These are phyloP conservation scores for Heliopora coerulea DNA, from an alignment of 92 coral and sea anemone species.

Conservation along the genomic window DNA sequence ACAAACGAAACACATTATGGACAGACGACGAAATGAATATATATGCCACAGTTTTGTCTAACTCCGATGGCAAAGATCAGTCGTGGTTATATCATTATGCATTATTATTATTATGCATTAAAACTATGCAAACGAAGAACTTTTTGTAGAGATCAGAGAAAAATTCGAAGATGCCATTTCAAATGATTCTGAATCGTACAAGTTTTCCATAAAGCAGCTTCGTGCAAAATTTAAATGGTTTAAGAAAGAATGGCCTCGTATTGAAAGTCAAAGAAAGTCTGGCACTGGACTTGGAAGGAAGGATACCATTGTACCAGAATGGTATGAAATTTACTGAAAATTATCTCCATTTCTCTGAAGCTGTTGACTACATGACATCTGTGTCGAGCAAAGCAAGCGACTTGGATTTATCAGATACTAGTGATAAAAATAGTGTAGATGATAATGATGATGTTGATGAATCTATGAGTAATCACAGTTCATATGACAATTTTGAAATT, in stretches of 20 bases:
- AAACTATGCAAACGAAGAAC: conserved; percentile 29
- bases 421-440: neutral
- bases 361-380: conserved; percentile 50
- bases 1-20: conserved; percentile 36
- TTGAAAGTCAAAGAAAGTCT: conserved; percentile 6
- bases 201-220: conserved; percentile 12
- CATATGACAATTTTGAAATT: too few species aligned
- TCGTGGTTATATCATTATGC: conserved; percentile 27
- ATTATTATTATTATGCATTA: conserved; percentile 3
- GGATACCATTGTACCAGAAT: conserved; percentile 47
- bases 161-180: conserved; percentile 1
- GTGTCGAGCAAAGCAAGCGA: conserved; percentile 61
- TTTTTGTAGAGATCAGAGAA: conserved; percentile 2
- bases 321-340: conserved; percentile 48
- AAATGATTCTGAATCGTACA: neutral
- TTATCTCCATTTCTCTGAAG: conserved; percentile 51
- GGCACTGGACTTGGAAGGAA: conserved; percentile 45
- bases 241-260: conserved; percentile 19
- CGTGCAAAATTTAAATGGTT: conserved; percentile 36
- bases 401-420: conserved; percentile 19
- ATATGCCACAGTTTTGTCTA: neutral
- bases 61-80: neutral
- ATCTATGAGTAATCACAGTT: neutral
- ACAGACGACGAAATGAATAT: conserved; percentile 8
- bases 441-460: neutral